Evolutionary conservation across 2,113 vertebrate genomes (phyloP).

Genomic region (Galbula dea): DNA sequence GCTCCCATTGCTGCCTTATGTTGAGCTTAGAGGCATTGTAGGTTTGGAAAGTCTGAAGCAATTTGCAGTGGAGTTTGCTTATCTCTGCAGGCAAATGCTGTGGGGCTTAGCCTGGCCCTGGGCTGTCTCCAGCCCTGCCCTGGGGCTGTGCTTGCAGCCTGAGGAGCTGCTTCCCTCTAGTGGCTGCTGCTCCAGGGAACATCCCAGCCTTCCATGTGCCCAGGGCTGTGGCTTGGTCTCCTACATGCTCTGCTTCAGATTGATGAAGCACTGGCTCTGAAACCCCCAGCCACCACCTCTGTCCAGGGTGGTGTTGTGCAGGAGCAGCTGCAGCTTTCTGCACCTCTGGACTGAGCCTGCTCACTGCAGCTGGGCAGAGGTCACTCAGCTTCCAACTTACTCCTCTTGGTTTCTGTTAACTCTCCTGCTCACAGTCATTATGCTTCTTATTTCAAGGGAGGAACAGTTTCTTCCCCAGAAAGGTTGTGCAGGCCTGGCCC

Average conservation of each 20-base stretch:
- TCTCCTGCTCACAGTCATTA: not conserved
- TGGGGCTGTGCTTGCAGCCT: not conserved
- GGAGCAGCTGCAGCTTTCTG: rapidly evolving
- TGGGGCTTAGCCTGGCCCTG: not conserved
- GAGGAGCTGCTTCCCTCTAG: slow-evolving; percentile 40
- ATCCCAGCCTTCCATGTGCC: rapidly evolving
- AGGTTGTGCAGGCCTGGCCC: too few relatives aligned
- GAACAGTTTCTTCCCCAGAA: too few relatives aligned
- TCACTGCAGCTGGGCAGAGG: not conserved
- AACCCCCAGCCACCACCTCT: not conserved
- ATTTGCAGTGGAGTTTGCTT: not conserved
- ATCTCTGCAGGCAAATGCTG: rapidly evolving
- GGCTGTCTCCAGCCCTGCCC: not conserved
- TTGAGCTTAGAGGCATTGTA: not conserved
- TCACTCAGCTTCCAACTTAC: not conserved
- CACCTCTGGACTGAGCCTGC: not conserved
- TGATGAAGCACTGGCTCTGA: rapidly evolving
- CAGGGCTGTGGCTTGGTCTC: rapidly evolving
- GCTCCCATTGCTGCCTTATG: not conserved
- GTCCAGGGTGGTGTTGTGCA: too few relatives aligned
- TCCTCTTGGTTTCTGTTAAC: not conserved
- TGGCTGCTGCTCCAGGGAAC: not conserved
- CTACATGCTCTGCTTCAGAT: not conserved
- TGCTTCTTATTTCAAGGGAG: not conserved
- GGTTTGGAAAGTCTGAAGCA: not conserved